Evolutionary conservation across 2,888 invertebrate genomes (phyloP).

Genomic region (Lochmaea capreae): DNA sequence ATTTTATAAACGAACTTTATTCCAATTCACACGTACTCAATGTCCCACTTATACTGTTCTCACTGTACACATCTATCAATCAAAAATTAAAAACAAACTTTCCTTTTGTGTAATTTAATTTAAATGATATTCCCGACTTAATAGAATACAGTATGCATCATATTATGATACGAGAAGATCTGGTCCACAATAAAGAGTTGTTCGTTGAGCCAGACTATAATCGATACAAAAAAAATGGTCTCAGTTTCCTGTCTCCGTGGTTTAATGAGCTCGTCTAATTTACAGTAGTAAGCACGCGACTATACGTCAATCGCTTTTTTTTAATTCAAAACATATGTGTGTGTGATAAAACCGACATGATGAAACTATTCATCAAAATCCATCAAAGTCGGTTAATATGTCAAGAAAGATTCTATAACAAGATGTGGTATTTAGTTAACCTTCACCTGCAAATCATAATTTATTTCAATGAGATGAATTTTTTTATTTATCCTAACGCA

Average conservation of each 20-base stretch:
- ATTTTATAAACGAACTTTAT: too few species aligned
- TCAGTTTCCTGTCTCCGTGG: constrained; percentile 8
- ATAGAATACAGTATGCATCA: neutral
- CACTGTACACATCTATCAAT: neutral
- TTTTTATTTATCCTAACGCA: too few species aligned
- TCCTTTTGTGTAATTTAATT: neutral
- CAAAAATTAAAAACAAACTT: neutral
- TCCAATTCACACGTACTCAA: too few species aligned
- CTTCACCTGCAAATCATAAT: too few species aligned
- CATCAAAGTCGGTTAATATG: neutral
- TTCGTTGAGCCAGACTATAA: constrained; percentile 3
- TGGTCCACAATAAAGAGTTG: constrained; percentile 3
- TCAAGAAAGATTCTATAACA: neutral
- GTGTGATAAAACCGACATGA: neutral
- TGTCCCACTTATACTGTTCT: neutral
- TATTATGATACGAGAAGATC: neutral
- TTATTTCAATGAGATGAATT: too few species aligned
- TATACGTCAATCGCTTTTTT: neutral
- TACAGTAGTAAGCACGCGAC: constrained; percentile 5
- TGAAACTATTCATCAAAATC: neutral
- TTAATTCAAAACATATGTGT: constrained; percentile 1
- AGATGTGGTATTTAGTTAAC: too few species aligned
- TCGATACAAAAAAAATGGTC: neutral
- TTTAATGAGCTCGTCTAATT: constrained; percentile 16
- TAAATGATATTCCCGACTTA: neutral